Evolutionary conservation across 2,113 vertebrate genomes (phyloP).

Genomic region (Chamaea fasciata): DNA sequence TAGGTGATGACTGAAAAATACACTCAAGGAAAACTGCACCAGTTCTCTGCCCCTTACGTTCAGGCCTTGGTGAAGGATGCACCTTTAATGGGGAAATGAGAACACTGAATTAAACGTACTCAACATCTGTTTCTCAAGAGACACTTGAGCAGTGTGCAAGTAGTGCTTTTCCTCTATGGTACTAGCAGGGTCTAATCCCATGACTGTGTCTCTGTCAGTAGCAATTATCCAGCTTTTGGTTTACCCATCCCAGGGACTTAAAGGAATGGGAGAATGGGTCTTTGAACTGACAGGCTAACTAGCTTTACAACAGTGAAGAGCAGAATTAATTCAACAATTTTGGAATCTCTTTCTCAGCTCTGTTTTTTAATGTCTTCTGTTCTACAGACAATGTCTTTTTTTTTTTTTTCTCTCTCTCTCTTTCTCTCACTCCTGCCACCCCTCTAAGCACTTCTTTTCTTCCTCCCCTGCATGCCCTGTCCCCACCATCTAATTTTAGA

Average conservation of each 20-base stretch:
- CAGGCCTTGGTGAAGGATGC: neutral
- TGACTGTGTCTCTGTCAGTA: neutral
- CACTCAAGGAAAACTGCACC: neutral
- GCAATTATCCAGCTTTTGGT: constrained; percentile 34
- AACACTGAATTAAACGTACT: neutral
- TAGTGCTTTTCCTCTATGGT: neutral
- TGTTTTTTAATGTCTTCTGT: neutral
- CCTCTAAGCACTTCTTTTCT: neutral
- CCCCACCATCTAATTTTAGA: neutral
- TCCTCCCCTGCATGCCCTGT: neutral
- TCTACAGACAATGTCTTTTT: neutral
- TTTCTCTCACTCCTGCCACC: neutral
- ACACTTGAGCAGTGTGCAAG: neutral
- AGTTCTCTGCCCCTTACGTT: neutral
- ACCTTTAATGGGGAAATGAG: neutral
- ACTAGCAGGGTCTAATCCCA: neutral
- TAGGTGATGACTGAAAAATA: neutral
- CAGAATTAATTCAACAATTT: constrained; percentile 30
- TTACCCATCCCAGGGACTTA: constrained; percentile 1
- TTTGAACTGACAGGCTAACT: constrained; percentile 45
- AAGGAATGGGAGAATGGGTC: neutral
- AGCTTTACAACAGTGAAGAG: neutral
- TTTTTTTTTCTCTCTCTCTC: neutral
- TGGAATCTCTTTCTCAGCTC: neutral
- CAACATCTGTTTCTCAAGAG: constrained; percentile 27